Conservation (phyloP, 1,140 invertebrate genomes). For the Camponotus pennsylvanicus region DNA sequence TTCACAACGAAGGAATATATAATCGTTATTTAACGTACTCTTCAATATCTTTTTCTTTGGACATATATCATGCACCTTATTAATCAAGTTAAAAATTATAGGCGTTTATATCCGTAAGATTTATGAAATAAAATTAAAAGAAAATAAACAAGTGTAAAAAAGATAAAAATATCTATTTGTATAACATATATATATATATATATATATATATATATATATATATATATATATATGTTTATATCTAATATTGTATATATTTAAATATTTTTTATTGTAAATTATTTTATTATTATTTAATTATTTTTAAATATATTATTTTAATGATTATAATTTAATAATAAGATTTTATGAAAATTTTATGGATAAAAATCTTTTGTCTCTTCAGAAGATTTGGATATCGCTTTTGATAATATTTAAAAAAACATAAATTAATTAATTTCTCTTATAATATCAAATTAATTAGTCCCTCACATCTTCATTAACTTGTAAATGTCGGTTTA, state of each 20-base stretch:
- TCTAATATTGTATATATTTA: not conserved
- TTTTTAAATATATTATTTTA: not conserved
- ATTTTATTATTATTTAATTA: not conserved
- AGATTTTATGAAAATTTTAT: not conserved
- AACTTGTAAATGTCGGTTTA: not conserved
- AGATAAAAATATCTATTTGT: not conserved
- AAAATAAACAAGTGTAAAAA: not conserved
- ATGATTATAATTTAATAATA: not conserved
- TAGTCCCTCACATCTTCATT: not conserved
- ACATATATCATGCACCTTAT: not conserved
- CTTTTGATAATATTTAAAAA: not conserved
- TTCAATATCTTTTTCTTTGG: not conserved
- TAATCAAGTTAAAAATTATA: not conserved
- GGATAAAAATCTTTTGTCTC: not conserved
- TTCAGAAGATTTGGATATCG: not conserved
- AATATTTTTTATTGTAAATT: not conserved
- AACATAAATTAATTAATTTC: not conserved
- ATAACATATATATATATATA: too few species aligned
- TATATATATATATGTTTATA: not conserved
- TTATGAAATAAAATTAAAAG: not conserved
- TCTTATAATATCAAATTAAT: not conserved
- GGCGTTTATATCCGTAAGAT: not conserved
- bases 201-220: not conserved
- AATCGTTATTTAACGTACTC: slow-evolving; percentile 9
- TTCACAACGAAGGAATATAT: not conserved